Conservation (phyloP, 1,140 invertebrate genomes). For the Macrocentrus cingulum region DNA sequence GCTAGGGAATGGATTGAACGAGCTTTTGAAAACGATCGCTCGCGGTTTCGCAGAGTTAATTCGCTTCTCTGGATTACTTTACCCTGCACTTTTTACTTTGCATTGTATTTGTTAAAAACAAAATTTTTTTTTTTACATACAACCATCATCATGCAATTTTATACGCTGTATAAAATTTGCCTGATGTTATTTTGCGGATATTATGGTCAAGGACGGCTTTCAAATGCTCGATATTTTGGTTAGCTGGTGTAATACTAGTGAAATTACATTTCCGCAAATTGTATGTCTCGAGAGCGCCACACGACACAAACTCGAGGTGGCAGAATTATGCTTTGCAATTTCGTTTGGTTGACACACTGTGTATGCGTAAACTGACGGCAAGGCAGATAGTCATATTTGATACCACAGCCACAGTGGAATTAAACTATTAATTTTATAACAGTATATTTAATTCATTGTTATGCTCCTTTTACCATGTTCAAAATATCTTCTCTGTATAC, state of each 20-base stretch:
- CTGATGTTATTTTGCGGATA: not conserved
- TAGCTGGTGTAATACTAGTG: not conserved
- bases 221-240: not conserved
- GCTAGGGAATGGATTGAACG: constrained; percentile 19
- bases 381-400: not conserved
- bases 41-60: constrained; percentile 6
- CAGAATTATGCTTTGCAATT: constrained; percentile 16
- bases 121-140: no score
- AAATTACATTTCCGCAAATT: constrained; percentile 19
- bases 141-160: no score
- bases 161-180: no score
- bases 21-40: constrained; percentile 9
- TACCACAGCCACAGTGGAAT: not conserved
- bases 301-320: not conserved
- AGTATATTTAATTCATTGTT: no score
- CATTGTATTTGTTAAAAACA: not conserved
- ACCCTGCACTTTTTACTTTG: not conserved
- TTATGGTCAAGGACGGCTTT: not conserved
- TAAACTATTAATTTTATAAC: not conserved
- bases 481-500: no score
- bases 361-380: not conserved
- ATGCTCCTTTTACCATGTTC: no score
- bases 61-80: not conserved
- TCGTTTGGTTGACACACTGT: not conserved
- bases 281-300: not conserved